Conservation (phyloP, 1,140 invertebrate species). For the Macrostomum lignano region DNA sequence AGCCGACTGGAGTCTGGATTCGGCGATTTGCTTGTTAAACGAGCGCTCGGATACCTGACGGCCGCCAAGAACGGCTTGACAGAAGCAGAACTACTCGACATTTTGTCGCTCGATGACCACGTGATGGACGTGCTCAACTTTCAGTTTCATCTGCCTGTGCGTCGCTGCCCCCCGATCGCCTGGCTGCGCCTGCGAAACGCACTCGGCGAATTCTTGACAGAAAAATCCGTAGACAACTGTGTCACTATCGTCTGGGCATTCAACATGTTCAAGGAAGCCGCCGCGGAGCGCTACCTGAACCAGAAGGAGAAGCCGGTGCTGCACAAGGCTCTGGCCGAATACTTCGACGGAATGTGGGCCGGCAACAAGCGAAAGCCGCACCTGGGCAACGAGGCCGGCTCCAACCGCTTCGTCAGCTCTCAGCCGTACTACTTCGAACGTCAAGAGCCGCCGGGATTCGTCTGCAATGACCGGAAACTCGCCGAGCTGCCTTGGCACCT, state of each 20-base stretch:
- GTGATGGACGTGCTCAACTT: too few species aligned
- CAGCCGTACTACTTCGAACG: slow-evolving; percentile 14
- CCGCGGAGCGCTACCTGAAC: slow-evolving; percentile 31
- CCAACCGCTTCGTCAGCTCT: slow-evolving; percentile 10
- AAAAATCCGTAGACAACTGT: slow-evolving; percentile 33
- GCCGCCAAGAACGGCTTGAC: too few species aligned
- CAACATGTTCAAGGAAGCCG: slow-evolving; percentile 30
- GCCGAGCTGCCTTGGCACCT: too few species aligned
- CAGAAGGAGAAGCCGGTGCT: slow-evolving; percentile 23
- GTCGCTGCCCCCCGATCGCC: slow-evolving; percentile 32
- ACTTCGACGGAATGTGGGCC: slow-evolving; percentile 26
- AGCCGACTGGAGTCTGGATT: too few species aligned
- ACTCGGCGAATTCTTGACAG: slow-evolving; percentile 37
- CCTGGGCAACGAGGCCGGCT: slow-evolving; percentile 13
- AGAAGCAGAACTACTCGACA: too few species aligned
- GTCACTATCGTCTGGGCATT: slow-evolving; percentile 38
- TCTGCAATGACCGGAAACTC: too few species aligned
- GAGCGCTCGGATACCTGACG: too few species aligned
- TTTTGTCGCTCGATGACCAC: too few species aligned
- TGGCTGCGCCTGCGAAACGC: slow-evolving; percentile 38
- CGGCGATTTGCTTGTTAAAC: too few species aligned
- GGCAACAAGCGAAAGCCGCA: slow-evolving; percentile 12
- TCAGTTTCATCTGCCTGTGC: slow-evolving; percentile 32
- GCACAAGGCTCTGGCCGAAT: slow-evolving; percentile 30
- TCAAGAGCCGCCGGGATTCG: too few species aligned